Base-by-base conservation (phyloP, 2,888 invertebrate genomes). In the Melinopterus prodromus region DNA sequence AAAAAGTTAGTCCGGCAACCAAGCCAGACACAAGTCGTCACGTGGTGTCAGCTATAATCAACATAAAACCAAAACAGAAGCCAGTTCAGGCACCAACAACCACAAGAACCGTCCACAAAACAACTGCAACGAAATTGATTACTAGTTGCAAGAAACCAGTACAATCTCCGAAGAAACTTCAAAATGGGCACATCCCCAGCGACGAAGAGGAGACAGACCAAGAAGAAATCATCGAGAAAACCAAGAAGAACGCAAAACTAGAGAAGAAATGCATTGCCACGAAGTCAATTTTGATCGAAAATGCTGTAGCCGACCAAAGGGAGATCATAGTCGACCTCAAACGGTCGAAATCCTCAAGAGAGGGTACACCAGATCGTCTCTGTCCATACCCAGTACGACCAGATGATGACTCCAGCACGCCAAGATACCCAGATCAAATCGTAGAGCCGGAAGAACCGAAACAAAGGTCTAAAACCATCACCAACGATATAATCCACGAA, bases 341-440 rank as follows among this genome's bases (percentile, higher is more conserved):
- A 86, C 92, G 93, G 86, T 94, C 95, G 0, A 94, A 93, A 88
- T 95, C 95, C 76, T 95, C 95, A 0, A 89, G 95, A 16, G 95
- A 95, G 87, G 93, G 94, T 77, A 94, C 95, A 5, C 95, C 95
- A 0, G 94, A 95, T 86, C 91, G 93, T 81, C 92, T 94, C 79
- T 93, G 93, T 84, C 94, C 94, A 0, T 92, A 92, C 9, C 94
- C 94, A 0, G 91, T 93, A 5, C 91, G 91, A 70, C 91, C 92
- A 6, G 89, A 90, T 70, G 90, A 90, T 76, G 92, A 92, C 76
- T 92, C 92, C 81, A 91, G 91, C 1, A 91, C 91, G 78, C 94
- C 94, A 3, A 91, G 95, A 79, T 94, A 93, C 86, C 95, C 95
- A 0, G 95, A 95, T 87, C 92, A 92, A 85, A 93, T 95, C 0